Percentiles rank a stretch among this genome's conserved stretches.
phyloP scores from a whole-genome alignment of 2,797 vertebrate species.

The Epinephelus malabaricus region DNA sequence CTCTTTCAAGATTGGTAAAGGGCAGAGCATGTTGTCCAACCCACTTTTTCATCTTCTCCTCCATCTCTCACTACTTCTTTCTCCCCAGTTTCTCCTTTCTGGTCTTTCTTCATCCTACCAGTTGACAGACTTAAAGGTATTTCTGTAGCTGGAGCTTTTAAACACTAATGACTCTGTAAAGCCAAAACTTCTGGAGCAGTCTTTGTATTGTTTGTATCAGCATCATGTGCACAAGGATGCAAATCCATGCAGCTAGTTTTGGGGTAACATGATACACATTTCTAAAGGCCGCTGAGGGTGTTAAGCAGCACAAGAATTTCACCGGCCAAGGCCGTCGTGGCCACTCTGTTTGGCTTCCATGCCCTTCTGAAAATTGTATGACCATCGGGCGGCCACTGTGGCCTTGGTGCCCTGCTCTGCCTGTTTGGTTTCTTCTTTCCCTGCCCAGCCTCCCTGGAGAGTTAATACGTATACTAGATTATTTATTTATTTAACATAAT shows the following conservation, averaged over 20 bases:
- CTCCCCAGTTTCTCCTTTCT: slow-evolving; percentile 13
- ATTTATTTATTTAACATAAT: too few relatives aligned
- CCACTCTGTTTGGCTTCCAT: too few relatives aligned
- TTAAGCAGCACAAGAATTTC: too few relatives aligned
- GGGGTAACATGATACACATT: neutral
- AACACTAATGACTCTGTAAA: slow-evolving; percentile 5
- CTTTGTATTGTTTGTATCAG: neutral
- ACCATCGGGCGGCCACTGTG: too few relatives aligned
- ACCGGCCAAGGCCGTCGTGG: too few relatives aligned
- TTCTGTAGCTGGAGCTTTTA: slow-evolving; percentile 9
- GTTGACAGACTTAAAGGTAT: slow-evolving; percentile 38
- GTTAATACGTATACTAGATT: too few relatives aligned
- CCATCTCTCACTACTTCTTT: slow-evolving; percentile 20
- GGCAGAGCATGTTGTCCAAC: slow-evolving; percentile 38
- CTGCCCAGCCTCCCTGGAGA: too few relatives aligned
- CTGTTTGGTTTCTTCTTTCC: too few relatives aligned
- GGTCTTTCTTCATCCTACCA: slow-evolving; percentile 5
- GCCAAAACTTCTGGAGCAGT: neutral
- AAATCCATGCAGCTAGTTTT: neutral
- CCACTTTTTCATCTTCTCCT: slow-evolving; percentile 25
- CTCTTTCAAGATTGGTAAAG: slow-evolving; percentile 49
- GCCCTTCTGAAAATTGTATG: too few relatives aligned
- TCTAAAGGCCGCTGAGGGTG: neutral
- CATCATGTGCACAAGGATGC: neutral
- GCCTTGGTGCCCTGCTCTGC: too few relatives aligned